These are phyloP conservation scores for Orientallactaga sibirica DNA, from an alignment of 2,797 vertebrate species.

Conservation along the genomic window DNA sequence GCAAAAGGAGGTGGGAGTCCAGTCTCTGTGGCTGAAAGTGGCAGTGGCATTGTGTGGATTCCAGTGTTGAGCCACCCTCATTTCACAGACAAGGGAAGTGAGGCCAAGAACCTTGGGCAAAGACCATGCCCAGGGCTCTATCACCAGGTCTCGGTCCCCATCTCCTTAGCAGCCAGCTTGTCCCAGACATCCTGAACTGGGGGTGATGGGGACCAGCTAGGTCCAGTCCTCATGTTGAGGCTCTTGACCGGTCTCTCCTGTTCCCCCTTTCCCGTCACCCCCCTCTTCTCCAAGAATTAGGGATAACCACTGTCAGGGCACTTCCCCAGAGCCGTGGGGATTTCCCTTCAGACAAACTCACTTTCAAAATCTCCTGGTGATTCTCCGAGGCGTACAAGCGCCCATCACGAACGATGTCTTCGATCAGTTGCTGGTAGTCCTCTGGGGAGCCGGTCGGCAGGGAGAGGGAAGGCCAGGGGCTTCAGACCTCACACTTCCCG, in stretches of 20 bases:
- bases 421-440: conserved; percentile 99
- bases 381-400: conserved; percentile 98
- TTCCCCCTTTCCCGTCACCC: too few species aligned
- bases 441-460: conserved; percentile 88
- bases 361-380: conserved; percentile 98
- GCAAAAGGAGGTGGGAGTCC: neutral
- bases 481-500: neutral
- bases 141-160: neutral
- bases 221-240: neutral
- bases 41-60: too few species aligned
- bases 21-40: neutral
- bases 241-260: neutral
- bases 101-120: neutral
- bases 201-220: neutral
- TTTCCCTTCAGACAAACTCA: conserved; percentile 76
- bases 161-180: neutral
- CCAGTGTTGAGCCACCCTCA: neutral
- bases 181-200: neutral
- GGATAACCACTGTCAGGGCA: too few species aligned
- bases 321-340: neutral
- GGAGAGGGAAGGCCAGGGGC: neutral
- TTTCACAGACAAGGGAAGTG: neutral
- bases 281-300: neutral
- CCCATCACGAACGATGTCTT: conserved; percentile 98
- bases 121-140: accelerated